Conservation (phyloP, 2,113 vertebrate species). For the Forbesichthys agassizii region DNA sequence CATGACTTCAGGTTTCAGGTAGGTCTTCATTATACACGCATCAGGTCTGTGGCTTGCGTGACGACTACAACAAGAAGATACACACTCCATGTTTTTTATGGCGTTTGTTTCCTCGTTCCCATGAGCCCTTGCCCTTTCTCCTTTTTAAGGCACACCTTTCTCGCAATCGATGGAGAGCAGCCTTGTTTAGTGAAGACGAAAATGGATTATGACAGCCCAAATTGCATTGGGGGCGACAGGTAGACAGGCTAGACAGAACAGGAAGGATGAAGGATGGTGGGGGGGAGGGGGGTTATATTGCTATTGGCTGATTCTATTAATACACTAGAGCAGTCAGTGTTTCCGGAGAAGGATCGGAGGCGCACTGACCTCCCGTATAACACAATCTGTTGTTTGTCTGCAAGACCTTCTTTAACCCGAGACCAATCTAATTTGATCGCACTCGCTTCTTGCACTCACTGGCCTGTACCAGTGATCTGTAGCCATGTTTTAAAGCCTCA, state of each 20-base stretch:
- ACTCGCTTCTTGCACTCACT: conserved; percentile 27
- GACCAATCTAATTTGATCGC: conserved; percentile 54
- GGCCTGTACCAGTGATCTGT: conserved; percentile 48
- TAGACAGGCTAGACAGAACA: conserved; percentile 25
- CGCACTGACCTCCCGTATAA: conserved; percentile 1
- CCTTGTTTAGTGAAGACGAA: conserved; percentile 59
- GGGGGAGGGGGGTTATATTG: background rate
- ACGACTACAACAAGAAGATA: background rate
- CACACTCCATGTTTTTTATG: background rate
- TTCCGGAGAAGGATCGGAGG: conserved; percentile 8
- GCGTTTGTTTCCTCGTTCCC: conserved; percentile 5
- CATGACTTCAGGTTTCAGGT: no score
- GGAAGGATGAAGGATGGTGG: conserved; percentile 1
- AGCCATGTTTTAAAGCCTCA: conserved; percentile 24
- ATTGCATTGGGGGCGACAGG: conserved; percentile 48
- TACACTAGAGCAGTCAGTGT: background rate
- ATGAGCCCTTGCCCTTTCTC: conserved; percentile 1
- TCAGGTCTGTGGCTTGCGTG: no score
- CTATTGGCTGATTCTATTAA: conserved; percentile 13
- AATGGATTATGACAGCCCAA: conserved; percentile 56
- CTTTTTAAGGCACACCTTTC: conserved; percentile 21
- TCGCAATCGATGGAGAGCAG: conserved; percentile 37
- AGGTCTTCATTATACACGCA: background rate
- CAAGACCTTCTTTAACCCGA: conserved; percentile 15
- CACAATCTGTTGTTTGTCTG: conserved; percentile 27